Conservation (phyloP, 1,140 invertebrate genomes). For the Drosophila auraria region DNA sequence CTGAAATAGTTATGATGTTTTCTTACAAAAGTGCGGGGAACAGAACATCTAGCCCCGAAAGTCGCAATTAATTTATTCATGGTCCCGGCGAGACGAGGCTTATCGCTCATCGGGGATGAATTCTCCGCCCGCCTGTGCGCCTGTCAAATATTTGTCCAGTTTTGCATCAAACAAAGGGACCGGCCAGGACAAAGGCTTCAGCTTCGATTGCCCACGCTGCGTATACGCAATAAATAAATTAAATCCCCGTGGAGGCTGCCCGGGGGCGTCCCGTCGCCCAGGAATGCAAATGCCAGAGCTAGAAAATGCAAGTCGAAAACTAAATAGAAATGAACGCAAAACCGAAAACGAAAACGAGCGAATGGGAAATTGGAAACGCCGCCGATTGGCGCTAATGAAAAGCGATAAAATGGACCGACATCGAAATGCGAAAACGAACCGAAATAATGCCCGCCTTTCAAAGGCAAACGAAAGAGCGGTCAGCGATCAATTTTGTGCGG, state of each 20-base stretch:
- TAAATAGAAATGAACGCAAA: conserved; percentile 12
- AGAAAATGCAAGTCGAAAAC: conserved; percentile 27
- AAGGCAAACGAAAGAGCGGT: conserved; percentile 4
- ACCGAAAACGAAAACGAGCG: conserved; percentile 1
- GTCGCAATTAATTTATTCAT: conserved; percentile 48
- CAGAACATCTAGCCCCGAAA: background rate
- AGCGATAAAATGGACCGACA: conserved; percentile 68
- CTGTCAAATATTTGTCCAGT: conserved; percentile 63
- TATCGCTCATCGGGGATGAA: conserved; percentile 43
- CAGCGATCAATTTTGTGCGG: conserved; percentile 55
- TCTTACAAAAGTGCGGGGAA: background rate
- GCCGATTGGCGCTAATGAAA: conserved; percentile 67
- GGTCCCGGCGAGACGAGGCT: conserved; percentile 42
- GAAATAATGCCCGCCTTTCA: conserved; percentile 52
- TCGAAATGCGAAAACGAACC: conserved; percentile 37
- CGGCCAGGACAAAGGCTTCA: conserved; percentile 30
- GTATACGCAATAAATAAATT: conserved; percentile 69
- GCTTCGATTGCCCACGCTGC: conserved; percentile 15
- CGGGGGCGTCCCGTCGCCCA: background rate
- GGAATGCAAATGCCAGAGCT: conserved; percentile 16
- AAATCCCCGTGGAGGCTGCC: conserved; percentile 46
- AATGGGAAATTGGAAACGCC: conserved; percentile 31
- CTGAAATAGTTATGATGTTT: conserved; percentile 11
- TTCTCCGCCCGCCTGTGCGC: background rate
- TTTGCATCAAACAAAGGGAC: conserved; percentile 35